Evolutionary conservation across 2,113 vertebrate species (phyloP).

Genomic region (Aegypius monachus): DNA sequence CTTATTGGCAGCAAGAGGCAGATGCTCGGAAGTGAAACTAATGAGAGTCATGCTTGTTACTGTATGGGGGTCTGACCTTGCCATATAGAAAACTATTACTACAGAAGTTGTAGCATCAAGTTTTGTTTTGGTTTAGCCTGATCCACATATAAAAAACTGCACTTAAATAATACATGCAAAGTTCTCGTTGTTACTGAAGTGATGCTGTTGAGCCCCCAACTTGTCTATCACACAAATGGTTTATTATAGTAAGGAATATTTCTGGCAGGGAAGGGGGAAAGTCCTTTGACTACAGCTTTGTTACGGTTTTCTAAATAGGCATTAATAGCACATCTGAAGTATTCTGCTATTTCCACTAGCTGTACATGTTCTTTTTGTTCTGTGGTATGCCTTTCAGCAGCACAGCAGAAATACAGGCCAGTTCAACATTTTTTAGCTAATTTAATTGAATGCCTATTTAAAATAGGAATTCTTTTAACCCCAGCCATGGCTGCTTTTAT

Average conservation of each 20-base stretch:
- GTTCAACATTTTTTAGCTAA: slow-evolving; percentile 34
- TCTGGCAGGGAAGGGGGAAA: neutral
- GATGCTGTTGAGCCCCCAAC: neutral
- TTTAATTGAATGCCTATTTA: slow-evolving; percentile 42
- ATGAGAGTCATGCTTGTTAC: neutral
- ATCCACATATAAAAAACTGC: neutral
- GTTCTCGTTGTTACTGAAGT: neutral
- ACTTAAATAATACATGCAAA: neutral
- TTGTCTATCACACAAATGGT: neutral
- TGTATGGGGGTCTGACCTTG: neutral
- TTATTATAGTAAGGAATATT: neutral
- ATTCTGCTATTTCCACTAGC: neutral
- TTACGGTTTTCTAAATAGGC: neutral
- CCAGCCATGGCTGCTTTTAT: neutral
- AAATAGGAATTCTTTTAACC: slow-evolving; percentile 34
- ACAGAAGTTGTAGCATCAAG: neutral
- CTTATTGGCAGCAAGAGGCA: neutral
- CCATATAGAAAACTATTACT: neutral
- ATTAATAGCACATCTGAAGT: slow-evolving; percentile 11
- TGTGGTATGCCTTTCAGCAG: slow-evolving; percentile 27
- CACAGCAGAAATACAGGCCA: slow-evolving; percentile 2
- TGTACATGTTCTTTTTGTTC: slow-evolving; percentile 4
- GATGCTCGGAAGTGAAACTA: neutral
- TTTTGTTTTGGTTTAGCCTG: neutral
- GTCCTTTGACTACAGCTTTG: slow-evolving; percentile 15